Evolutionary conservation across 2,113 vertebrate species (phyloP), one percentile per base, ranked within the genome.

Genomic region (Sinocyclocheilus anshuiensis): DNA sequence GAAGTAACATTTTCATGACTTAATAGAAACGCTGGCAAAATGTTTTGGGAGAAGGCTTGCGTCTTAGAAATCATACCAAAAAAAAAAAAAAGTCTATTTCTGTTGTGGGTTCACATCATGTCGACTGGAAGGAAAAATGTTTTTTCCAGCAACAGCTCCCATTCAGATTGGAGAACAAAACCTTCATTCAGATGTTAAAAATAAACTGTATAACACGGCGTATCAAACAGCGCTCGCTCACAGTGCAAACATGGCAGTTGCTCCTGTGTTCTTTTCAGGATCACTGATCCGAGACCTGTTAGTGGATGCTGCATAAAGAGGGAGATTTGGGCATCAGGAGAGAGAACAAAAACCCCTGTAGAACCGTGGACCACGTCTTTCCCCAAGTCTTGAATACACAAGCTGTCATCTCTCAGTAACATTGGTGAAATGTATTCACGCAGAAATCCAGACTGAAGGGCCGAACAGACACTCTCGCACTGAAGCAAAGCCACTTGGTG

Each of bases 201-300:
- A 87, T 69, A 57, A 74, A 80, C 80, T 42, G 77, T 75, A 63
- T 78, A 85, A 86, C 75, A 26, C 16, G 50, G 87, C 55, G 29
- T 85, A 84, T 77, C 77, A 76, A 85, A 84, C 57, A 78, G 72
- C n/a, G 57, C 75, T 50, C 61, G 71, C 81, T 89, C 85, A 86
- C 86, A 86, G 86, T 61, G 57, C 39, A 86, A 82, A 89, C 84
- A 87, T 63, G 84, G 87, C 90, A 85, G 84, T 84, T 76, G 69
- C 39, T 83, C 78, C 50, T 29, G 67, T 53, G 9, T 53, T 87
- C 79, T 84, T 88, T 90, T 90, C 75, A 82, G 50, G 69, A 87
- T 85, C 86, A 86, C 81, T 88, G 89, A 90, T 89, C 89, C 86
- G 77, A 84, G 84, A 83, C 89, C 83, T 86, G 90, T 89, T 87